These are phyloP conservation scores for Onychostruthus taczanowskii DNA, from an alignment of 2,113 vertebrate genomes.

Conservation along the genomic window DNA sequence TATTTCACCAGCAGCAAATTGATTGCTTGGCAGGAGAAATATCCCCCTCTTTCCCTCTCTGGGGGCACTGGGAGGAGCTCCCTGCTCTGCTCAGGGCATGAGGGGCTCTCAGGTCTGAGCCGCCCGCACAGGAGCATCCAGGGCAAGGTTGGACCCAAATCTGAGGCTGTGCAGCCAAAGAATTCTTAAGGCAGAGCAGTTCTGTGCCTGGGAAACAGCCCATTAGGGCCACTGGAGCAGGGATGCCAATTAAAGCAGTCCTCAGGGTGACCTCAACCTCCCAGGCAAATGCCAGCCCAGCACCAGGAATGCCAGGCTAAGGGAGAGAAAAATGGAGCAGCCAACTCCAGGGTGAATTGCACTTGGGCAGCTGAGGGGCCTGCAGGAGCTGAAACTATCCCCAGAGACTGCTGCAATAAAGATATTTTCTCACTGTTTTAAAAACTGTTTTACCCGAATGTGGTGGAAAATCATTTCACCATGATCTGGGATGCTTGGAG, in stretches of 20 bases:
- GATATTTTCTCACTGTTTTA: not conserved
- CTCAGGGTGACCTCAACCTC: not conserved
- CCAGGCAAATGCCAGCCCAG: not conserved
- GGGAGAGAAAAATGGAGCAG: not conserved
- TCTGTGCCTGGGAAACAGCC: slow-evolving; percentile 30
- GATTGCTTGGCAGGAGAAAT: not conserved
- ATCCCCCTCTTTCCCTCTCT: not conserved
- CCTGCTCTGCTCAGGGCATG: not conserved
- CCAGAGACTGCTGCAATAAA: not conserved
- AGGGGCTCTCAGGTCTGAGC: not conserved
- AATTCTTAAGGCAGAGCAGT: slow-evolving; percentile 1
- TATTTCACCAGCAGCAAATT: slow-evolving; percentile 12
- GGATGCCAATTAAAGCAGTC: slow-evolving; percentile 33
- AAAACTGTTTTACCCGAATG: not conserved
- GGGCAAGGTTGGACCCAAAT: not conserved
- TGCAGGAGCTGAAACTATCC: not conserved
- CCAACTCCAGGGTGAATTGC: not conserved
- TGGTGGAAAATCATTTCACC: not conserved
- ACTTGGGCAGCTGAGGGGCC: not conserved
- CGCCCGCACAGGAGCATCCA: not conserved
- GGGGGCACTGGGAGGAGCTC: not conserved
- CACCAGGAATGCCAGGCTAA: not conserved
- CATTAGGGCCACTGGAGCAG: not conserved
- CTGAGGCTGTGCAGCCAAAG: not conserved
- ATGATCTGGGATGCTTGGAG: accelerated